Evolutionary conservation across 2,888 invertebrate genomes (phyloP), one percentile per base, ranked within the genome.

Genomic region (Scaptodrosophila latifasciaeformis): DNA sequence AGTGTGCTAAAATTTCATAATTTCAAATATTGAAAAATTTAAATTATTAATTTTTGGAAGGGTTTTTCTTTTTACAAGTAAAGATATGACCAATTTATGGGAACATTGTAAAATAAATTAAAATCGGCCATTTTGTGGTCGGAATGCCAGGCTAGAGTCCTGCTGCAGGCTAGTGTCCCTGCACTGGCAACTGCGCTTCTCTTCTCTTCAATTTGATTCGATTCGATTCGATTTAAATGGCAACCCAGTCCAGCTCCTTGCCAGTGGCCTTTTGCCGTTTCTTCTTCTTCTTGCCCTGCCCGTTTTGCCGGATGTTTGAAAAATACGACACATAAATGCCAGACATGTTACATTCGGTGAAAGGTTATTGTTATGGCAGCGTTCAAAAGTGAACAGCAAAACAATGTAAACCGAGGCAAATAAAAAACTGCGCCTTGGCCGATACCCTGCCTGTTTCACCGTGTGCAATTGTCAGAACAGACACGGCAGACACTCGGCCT

Each of bases 321-420:
- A 43, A 59, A 48, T 60, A 57, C 69, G 59, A 66, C 64, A 63
- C 64, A 69, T 62, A 70, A 76, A 72, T 75, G 74, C 67, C 76
- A 75, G 76, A 75, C 74, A 76, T 75, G 74, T 76, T 69, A 76
- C 72, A 76, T 72, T 59, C 54, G 74, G 65, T 60, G 65, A 76
- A 74, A 75, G 74, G 76, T 75, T 75, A 75, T 75, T 75, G 74
- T 75, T 74, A 75, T 75, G 68, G 68, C 70, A 58, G 43, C 54
- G 39, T 61, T 65, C 52, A 50, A 61, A 57, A 59, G 54, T 65
- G 62, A 69, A 55, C 68, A 67, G 48, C 55, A 50, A 46, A 54
- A 65, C 56, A 67, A 63, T 50, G 49, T 45, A 46, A 49, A 40
- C 54, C 63, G 43, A 45, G 47, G 47, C 39, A 53, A 47, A 47